Evolutionary conservation across 2,888 invertebrate genomes (phyloP).

Genomic region (Tanytarsus gracilentus): DNA sequence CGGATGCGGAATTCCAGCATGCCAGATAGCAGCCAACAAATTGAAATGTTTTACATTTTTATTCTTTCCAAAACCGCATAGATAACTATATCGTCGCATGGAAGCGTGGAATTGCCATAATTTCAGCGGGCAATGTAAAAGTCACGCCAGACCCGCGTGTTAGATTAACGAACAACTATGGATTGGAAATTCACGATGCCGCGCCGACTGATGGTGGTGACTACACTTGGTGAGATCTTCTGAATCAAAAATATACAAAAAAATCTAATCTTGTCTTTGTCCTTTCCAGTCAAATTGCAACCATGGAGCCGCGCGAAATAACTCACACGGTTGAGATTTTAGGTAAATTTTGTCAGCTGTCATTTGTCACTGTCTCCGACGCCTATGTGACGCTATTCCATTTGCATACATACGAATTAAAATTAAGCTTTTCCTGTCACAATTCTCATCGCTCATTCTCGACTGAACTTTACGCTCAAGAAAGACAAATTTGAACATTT

Average conservation of each 20-base stretch:
- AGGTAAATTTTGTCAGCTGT: constrained; percentile 46
- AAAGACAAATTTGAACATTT: neutral
- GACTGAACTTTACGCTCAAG: neutral
- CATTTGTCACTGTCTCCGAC: too few species aligned
- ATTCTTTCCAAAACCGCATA: constrained; percentile 37
- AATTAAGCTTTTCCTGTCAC: neutral
- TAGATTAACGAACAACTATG: constrained; percentile 53
- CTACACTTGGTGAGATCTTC: too few species aligned
- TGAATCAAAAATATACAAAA: too few species aligned
- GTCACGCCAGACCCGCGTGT: constrained; percentile 56
- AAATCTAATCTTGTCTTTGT: too few species aligned
- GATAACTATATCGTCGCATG: constrained; percentile 55
- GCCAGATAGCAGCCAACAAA: neutral
- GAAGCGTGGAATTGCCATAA: constrained; percentile 57
- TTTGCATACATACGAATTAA: neutral
- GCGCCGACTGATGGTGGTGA: constrained; percentile 57
- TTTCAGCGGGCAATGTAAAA: constrained; percentile 55
- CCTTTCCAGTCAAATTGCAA: constrained; percentile 60
- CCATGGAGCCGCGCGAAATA: constrained; percentile 54
- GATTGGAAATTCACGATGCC: constrained; percentile 55
- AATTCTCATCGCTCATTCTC: too few species aligned
- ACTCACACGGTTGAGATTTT: constrained; percentile 58
- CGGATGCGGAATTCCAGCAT: neutral
- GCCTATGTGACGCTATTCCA: too few species aligned
- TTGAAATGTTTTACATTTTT: neutral